Evolutionary conservation across 1,140 invertebrate genomes (phyloP), one percentile per base, ranked within the genome.

Genomic region (Eumeta japonica): DNA sequence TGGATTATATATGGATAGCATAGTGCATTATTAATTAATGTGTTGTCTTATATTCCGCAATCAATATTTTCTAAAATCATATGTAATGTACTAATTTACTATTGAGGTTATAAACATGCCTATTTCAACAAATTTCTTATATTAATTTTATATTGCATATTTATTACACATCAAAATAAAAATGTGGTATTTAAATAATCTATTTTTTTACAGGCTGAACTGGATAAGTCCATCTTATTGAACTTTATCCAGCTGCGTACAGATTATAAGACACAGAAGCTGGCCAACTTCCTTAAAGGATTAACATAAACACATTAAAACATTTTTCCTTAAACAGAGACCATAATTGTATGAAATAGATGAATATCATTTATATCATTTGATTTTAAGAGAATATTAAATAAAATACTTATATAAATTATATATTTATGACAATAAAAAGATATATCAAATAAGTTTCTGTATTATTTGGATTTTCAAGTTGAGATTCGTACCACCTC

Each of bases 221-320:
- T 97, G 52, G 94, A 97, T 55, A 84, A 87, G 41, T 85, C 88
- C 0, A 87, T 94, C 43, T 70, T 97, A 7, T 79, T 88, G 38
- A 94, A 88, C 75, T 97, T 97, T 71, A 91, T 98, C 48, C 93
- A 97, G 72, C 78, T 98, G 13, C 81, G 95, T 41, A 86, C 86
- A 9, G 95, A 98, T 70, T 95, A 88, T 63, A 94, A 94, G 71
- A 87, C 85, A 28, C 87, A 90, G 52, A 92, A 90, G 58, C 73
- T 92, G 46, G 79, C 82, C 27, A 81, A 79, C 49, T 82, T 79
- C 55, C 68, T 85, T 33, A 84, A 85, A 67, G 81, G 80, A 37
- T 52, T 70, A 7, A 55, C 65, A 30, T 73, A 24, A n/a, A 7
- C 37, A 7, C 5, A 24, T 7, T 7, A 24, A 24, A 24, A 24